Percentiles rank a stretch among this genome's conserved stretches.
Conservation (phyloP, 1,140 invertebrate genomes). For the Drosophila bocqueti region DNA sequence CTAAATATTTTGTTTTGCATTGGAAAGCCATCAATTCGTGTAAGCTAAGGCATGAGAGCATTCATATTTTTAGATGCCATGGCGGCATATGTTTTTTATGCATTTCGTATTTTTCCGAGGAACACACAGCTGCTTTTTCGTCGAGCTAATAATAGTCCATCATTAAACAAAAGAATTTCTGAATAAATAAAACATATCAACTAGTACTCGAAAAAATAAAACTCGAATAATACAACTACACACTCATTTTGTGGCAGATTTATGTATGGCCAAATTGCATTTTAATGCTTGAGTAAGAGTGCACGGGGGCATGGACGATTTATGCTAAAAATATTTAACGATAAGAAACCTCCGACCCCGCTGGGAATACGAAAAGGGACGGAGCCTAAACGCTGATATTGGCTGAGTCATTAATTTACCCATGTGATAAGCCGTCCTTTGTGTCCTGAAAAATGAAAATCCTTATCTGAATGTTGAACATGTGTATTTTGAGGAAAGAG, state of each 20-base stretch:
- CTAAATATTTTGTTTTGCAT: constrained; percentile 10
- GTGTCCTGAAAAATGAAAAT: constrained; percentile 22
- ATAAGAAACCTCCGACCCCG: constrained; percentile 43
- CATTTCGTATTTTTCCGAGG: constrained; percentile 43
- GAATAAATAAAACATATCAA: constrained; percentile 46
- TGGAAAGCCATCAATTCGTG: constrained; percentile 10
- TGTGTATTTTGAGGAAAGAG: not conserved
- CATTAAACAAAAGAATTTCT: constrained; percentile 47
- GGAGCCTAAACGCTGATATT: constrained; percentile 26
- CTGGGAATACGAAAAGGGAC: constrained; percentile 18
- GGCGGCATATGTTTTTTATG: constrained; percentile 60
- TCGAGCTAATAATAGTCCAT: constrained; percentile 60
- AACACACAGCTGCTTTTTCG: constrained; percentile 64
- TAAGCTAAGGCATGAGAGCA: constrained; percentile 46
- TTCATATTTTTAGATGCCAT: constrained; percentile 67
- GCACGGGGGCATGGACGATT: constrained; percentile 15
- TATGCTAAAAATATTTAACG: constrained; percentile 52
- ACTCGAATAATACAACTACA: not conserved
- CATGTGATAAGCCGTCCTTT: constrained; percentile 42
- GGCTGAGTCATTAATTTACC: constrained; percentile 21
- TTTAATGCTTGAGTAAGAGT: constrained; percentile 6
- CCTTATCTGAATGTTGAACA: constrained; percentile 12
- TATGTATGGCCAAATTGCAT: constrained; percentile 17
- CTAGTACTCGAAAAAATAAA: not conserved
- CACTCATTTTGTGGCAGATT: constrained; percentile 3